Evolutionary conservation across 2,797 vertebrate genomes (phyloP).

Genomic region (Molothrus aeneus): DNA sequence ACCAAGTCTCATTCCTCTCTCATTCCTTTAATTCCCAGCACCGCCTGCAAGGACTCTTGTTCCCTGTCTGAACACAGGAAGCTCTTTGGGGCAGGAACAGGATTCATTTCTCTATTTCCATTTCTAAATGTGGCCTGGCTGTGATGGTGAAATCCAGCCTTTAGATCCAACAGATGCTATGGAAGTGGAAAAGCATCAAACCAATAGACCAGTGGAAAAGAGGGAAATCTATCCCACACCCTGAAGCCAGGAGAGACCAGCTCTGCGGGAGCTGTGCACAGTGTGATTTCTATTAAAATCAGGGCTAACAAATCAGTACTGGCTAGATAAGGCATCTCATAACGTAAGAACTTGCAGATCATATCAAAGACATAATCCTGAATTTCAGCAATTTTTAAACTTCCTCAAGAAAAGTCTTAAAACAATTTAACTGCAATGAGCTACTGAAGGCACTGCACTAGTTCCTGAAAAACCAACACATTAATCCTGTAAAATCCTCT

Average conservation of each 20-base stretch:
- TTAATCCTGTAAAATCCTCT: background rate
- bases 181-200: background rate
- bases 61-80: background rate
- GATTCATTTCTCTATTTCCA: background rate
- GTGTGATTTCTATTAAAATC: too few species aligned
- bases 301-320: background rate
- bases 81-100: background rate
- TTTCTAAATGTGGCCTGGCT: fast-evolving
- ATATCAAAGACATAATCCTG: background rate
- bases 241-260: background rate
- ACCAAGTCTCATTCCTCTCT: background rate
- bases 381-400: background rate
- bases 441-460: background rate
- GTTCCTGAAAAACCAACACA: background rate
- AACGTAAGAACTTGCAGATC: background rate
- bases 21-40: background rate
- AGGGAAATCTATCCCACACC: background rate
- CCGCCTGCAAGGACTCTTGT: fast-evolving
- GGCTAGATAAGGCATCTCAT: background rate
- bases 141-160: background rate
- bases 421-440: background rate
- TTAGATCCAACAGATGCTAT: background rate
- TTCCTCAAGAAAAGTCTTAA: background rate
- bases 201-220: background rate
- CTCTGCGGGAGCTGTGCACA: background rate